Base-by-base conservation (phyloP, 2,888 invertebrate genomes). In the Mamestra brassicae region DNA sequence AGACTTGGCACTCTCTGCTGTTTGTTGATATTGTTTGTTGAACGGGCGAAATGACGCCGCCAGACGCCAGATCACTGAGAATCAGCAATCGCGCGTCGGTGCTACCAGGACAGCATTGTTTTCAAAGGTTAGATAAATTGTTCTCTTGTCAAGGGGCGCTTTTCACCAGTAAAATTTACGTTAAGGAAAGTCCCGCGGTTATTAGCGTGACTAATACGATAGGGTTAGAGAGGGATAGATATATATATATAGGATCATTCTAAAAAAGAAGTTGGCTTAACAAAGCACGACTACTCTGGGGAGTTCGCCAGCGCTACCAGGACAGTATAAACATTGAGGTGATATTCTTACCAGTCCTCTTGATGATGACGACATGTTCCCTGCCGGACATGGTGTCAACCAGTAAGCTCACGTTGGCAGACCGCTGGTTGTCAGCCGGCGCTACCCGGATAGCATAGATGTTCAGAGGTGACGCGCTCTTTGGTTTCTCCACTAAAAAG, bases 371-470 rank as follows among this genome's bases (percentile, higher is more conserved):
- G 2, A 93, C 87, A 7, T 92, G 89, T 45, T 94, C 93, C 3
- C 90, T 89, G 10, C 87, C 88, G 0, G 89, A 84, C 75, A 91
- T 66, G 0, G 93, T 83, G 73, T 95, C 94, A 0, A 96, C 91
- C 2, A 95, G 87, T 26, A 95, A 74, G 34, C 93, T 94, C 71
- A 95, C 92, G 80, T 94, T 94, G 36, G 92, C 91, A 1, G 92
- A 87, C 1, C 93, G 87, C 76, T 88, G 89, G 11, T 88, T 58
- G 61, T 90, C 91, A 15, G 86, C 86, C 2, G 92, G 91, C 0
- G 93, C 90, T 42, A 95, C 94, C 26, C 93, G 90, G 68, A 96
- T 95, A 1, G 96, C 96, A 83, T 95, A 95, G 67, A 96, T 93
- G 86, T 96, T 96, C 26, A 96, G 71, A 0, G 93, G 89, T 0